phyloP scores from a whole-genome alignment of 2,113 vertebrate species.

The Orycteropus afer region DNA sequence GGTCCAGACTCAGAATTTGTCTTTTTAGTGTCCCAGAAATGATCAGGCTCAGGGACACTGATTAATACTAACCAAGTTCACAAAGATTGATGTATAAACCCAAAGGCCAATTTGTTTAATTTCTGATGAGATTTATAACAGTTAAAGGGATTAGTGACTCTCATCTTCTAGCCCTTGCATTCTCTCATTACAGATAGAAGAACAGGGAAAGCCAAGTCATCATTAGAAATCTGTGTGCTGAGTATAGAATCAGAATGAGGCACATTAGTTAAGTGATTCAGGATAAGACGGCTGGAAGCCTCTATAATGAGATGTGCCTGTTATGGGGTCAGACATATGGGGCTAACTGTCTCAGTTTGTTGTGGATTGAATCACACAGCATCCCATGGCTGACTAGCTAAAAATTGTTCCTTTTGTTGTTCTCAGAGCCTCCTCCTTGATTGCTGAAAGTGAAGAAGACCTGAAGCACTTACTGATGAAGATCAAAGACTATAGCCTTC shows the following conservation, averaged over 20 bases:
- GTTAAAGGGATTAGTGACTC: neutral
- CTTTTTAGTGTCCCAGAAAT: neutral
- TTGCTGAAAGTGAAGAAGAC: no score
- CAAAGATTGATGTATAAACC: neutral
- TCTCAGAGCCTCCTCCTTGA: no score
- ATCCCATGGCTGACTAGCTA: neutral
- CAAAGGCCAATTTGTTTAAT: slow-evolving; percentile 21
- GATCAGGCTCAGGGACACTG: neutral
- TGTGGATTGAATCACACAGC: neutral
- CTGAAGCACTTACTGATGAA: no score
- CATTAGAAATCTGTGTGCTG: neutral
- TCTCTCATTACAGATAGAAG: neutral
- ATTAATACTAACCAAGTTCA: neutral
- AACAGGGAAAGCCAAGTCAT: neutral
- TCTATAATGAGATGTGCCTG: neutral
- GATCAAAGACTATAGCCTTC: no score
- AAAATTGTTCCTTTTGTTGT: neutral
- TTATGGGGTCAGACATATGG: neutral
- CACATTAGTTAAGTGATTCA: neutral
- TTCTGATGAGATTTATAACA: slow-evolving; percentile 15
- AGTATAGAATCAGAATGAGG: neutral
- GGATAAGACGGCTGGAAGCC: neutral
- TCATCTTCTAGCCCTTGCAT: neutral
- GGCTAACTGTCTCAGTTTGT: neutral
- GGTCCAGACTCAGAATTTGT: neutral